A percentile compares a stretch with the other conserved stretches of the same genome.
These are phyloP conservation scores for Dromococcyx pavoninus DNA, from an alignment of 2,797 vertebrate species.

Conservation along the genomic window DNA sequence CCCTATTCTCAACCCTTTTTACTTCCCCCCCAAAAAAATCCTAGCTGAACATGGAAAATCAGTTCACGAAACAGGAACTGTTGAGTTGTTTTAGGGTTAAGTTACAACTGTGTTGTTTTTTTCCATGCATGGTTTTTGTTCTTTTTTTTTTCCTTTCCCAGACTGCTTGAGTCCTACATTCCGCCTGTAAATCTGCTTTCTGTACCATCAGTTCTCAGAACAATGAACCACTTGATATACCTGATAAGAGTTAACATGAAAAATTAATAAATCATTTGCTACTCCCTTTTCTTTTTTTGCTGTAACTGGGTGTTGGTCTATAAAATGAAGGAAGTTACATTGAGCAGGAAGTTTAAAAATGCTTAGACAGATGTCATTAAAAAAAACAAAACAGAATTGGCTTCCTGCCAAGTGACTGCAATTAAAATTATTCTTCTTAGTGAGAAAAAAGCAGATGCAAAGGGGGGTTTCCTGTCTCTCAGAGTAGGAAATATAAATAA, in stretches of 20 bases:
- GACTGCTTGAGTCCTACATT: constrained; percentile 38
- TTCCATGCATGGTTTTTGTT: neutral
- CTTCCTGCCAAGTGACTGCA: constrained; percentile 63
- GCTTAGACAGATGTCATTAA: constrained; percentile 66
- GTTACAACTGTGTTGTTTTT: constrained; percentile 3
- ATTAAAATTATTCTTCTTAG: constrained; percentile 70
- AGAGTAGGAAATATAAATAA: constrained; percentile 64
- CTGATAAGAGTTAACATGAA: constrained; percentile 60
- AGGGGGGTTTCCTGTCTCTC: constrained; percentile 65
- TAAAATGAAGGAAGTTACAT: constrained; percentile 66
- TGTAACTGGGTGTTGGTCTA: constrained; percentile 61
- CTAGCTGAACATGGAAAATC: neutral
- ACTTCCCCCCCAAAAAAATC: neutral
- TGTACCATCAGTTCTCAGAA: constrained; percentile 47
- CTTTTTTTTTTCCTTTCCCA: neutral
- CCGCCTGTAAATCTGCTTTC: constrained; percentile 44
- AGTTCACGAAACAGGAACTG: neutral
- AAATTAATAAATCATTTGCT: constrained; percentile 55
- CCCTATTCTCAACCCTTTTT: neutral
- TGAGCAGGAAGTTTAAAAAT: constrained; percentile 68
- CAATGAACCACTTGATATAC: constrained; percentile 58
- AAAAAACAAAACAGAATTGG: constrained; percentile 43
- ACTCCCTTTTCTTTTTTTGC: constrained; percentile 51
- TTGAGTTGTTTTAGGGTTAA: constrained; percentile 46
- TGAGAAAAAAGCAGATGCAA: constrained; percentile 67